Percentiles rank a stretch among this genome's conserved stretches.
phyloP scores from a whole-genome alignment of 2,113 vertebrate species.

The Sebastes schlegelii region DNA sequence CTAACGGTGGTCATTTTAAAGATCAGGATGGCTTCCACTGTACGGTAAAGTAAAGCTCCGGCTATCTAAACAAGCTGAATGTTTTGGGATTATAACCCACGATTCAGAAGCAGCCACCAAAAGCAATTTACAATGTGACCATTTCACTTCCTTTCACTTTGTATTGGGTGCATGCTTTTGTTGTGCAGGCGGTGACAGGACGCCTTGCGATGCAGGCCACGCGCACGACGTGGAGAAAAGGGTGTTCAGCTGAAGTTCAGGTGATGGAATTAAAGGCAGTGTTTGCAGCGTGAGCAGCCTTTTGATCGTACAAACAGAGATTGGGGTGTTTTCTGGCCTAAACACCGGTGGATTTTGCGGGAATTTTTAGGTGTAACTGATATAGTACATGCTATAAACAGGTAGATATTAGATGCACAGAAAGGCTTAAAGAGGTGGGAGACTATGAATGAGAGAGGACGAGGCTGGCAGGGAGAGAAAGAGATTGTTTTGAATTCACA shows the following conservation, averaged over 20 bases:
- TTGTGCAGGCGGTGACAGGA: slow-evolving; percentile 8
- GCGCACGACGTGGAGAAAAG: not conserved
- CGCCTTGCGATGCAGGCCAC: slow-evolving; percentile 32
- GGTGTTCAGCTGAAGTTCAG: slow-evolving; percentile 30
- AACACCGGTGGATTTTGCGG: not conserved
- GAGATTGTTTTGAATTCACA: not conserved
- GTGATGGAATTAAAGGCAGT: slow-evolving; percentile 40
- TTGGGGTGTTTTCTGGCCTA: not conserved
- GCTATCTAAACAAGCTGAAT: slow-evolving; percentile 2
- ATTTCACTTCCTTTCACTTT: slow-evolving; percentile 25
- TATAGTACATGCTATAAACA: not conserved
- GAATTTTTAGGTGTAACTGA: not conserved
- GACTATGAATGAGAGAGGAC: not conserved
- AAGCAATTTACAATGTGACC: slow-evolving; percentile 44
- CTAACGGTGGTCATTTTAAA: slow-evolving; percentile 4
- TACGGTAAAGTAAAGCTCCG: not conserved
- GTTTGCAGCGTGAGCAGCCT: slow-evolving; percentile 22
- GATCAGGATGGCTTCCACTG: not conserved
- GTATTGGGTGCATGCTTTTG: not conserved
- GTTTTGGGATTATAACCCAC: slow-evolving; percentile 6
- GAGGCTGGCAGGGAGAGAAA: not conserved
- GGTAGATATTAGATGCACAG: not conserved
- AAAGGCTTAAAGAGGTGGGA: not conserved
- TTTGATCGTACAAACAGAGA: slow-evolving; percentile 28
- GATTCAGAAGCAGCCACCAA: slow-evolving; percentile 10